Base-by-base conservation (phyloP, 2,888 invertebrate species). In the Carabus problematicus region DNA sequence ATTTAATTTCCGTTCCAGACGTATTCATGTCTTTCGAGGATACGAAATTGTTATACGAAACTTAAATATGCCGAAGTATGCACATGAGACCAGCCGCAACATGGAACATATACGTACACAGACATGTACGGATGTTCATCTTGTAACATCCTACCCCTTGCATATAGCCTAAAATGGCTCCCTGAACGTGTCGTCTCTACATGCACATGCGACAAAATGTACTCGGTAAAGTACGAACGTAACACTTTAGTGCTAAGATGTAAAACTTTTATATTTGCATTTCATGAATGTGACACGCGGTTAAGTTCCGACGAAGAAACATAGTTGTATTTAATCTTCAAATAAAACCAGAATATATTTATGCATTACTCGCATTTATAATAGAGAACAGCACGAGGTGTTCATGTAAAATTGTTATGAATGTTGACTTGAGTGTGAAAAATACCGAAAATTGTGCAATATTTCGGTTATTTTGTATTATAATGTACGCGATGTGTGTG, bases 151-250 rank as follows among this genome's bases (percentile, higher is more conserved):
- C 16, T 16, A n/a, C n/a, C 52, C 9, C 8, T 2, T 18, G 19
- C 52, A 52, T 14, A 18, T 9, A 52, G 9, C 52, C 52, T 29
- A 29, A 52, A 52, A 52, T 52, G 52, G 18, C 52, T 19, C 52
- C 19, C 18, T 52, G 52, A 19, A 52, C 52, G 52, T 18, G 16
- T 14, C 16, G 52, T 52, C 18, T 52, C 52, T 16, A 42, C 55
- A 64, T 64, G 64, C 64, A 64, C 54, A 55, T 64, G 55, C 49
- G 64, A 64, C 55, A 54, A 41, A 56, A 39, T 56, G 56, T 56
- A 39, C 56, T 56, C 39, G 19, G 19, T 19, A 56, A 39, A 45
- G 45, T 45, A 45, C 29, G 29, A 19, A 55, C 55, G 55, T 55
- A 55, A 55, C 55, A 55, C 55, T 55, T 55, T 55, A 29, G 55